phyloP scores from a whole-genome alignment of 2,113 vertebrate genomes.

The Ammodytes dubius region DNA sequence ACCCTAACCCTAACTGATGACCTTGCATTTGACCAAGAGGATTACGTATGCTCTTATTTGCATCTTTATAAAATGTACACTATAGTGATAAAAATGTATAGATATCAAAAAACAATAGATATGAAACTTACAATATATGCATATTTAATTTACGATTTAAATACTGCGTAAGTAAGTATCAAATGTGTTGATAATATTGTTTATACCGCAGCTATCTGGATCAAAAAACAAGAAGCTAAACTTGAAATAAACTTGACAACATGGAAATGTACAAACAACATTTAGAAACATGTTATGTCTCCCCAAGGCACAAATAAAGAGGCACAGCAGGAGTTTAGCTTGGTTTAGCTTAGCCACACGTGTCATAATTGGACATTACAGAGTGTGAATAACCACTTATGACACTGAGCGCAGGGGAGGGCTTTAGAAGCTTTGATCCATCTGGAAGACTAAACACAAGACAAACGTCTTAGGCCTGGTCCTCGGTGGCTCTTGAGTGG shows the following conservation, averaged over 20 bases:
- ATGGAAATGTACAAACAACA: constrained; percentile 2
- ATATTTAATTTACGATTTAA: neutral
- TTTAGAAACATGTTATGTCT: neutral
- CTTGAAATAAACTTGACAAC: constrained; percentile 14
- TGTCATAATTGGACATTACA: constrained; percentile 46
- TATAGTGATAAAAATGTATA: neutral
- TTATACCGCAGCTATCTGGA: constrained; percentile 13
- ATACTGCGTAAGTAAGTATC: neutral
- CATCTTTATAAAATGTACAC: constrained; percentile 10
- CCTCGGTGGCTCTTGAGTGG: constrained; percentile 36
- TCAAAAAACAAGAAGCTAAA: neutral
- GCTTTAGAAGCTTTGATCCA: constrained; percentile 36
- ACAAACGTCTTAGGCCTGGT: constrained; percentile 52
- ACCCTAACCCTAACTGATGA: neutral
- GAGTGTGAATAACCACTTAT: constrained; percentile 29
- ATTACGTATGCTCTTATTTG: neutral
- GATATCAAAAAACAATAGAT: neutral
- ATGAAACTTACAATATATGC: neutral
- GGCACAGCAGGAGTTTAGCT: neutral
- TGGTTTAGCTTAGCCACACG: neutral
- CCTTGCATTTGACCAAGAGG: neutral
- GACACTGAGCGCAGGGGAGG: constrained; percentile 18
- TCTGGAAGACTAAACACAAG: constrained; percentile 57
- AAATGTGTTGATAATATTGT: constrained; percentile 16
- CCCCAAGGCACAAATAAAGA: constrained; percentile 2